Conservation (phyloP, 2,888 invertebrate species). For the Panzeria rudis region DNA sequence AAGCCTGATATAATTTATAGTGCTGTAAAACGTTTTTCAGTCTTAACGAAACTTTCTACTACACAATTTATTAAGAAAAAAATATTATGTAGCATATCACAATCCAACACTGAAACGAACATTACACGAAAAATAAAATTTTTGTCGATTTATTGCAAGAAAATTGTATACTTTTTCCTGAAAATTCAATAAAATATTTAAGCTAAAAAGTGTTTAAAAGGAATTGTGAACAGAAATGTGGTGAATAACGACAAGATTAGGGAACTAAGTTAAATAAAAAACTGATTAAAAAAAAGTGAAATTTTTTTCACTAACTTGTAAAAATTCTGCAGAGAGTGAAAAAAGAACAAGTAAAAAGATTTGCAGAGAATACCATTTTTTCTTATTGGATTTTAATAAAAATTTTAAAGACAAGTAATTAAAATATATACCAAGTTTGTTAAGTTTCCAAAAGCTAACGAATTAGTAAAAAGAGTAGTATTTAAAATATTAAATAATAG, state of each 20-base stretch:
- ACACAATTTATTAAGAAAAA: conserved; percentile 21
- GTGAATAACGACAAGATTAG: conserved; percentile 64
- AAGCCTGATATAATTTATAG: not conserved
- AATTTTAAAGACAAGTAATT: conserved; percentile 16
- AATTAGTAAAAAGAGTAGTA: not conserved
- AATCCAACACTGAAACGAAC: conserved; percentile 68
- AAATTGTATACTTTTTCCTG: conserved; percentile 67
- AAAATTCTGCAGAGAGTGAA: conserved; percentile 63
- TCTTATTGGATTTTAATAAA: conserved; percentile 63
- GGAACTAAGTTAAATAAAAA: conserved; percentile 57
- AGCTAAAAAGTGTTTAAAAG: conserved; percentile 47
- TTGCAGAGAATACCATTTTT: conserved; percentile 61
- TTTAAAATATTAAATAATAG: conserved; percentile 1
- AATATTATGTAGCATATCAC: conserved; percentile 18
- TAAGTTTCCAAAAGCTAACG: conserved; percentile 1
- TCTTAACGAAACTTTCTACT: conserved; percentile 50
- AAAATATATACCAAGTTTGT: conserved; percentile 18
- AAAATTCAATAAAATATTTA: conserved; percentile 50
- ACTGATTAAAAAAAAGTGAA: conserved; percentile 61
- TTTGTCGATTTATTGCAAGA: conserved; percentile 69
- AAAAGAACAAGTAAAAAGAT: conserved; percentile 55
- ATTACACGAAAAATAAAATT: conserved; percentile 66
- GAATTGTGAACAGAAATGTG: conserved; percentile 60
- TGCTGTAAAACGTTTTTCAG: conserved; percentile 35
- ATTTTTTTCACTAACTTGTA: conserved; percentile 54